Evolutionary conservation across 2,113 vertebrate species (phyloP), one percentile per base, ranked within the genome.

Genomic region (Nibea albiflora): DNA sequence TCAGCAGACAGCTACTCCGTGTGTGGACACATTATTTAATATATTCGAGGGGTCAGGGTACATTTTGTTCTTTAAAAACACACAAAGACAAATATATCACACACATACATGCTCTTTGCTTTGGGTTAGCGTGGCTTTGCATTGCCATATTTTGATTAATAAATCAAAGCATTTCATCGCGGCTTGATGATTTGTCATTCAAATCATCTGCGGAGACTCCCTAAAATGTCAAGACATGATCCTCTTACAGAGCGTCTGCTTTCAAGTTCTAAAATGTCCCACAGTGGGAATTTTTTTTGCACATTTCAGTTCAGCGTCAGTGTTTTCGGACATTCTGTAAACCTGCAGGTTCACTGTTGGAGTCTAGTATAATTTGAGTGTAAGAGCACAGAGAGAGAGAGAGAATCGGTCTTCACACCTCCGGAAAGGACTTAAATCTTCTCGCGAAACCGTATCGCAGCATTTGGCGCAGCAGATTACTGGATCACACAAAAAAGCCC

Each of bases 381-480:
- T 19, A 52, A 68, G 35, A 54, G 20, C 6, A 61, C 3, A 12
- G 39, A 73, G 47, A 64, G 39, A 12, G 39, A 73, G 47, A 64
- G 39, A 70, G 39, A 70, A 58, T 62, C 39, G 57, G 50, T 53
- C 28, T 74, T 71, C 39, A 35, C 64, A 68, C 54, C 62, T 78
- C 46, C 8, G 60, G 61, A 85, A 85, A 53, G n/a, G 26, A 47
- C 49, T 60, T 63, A 22, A 83, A 73, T 79, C 53, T 76, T 69
- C n/a, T 9, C 35, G 53, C 83, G 56, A 79, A 81, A 68, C 58
- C 67, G 68, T 66, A 67, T 85, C 71, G 82, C 46, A 78, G 85
- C 66, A 35, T 65, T 67, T 88, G 83, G 85, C 81, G 78, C 70
- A 66, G 20, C 20, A 65, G 73, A 85, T 74, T 71, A 80, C 19